Evolutionary conservation across 2,888 invertebrate species (phyloP), one percentile per base, ranked within the genome.

Genomic region (Aleiodes alternator): DNA sequence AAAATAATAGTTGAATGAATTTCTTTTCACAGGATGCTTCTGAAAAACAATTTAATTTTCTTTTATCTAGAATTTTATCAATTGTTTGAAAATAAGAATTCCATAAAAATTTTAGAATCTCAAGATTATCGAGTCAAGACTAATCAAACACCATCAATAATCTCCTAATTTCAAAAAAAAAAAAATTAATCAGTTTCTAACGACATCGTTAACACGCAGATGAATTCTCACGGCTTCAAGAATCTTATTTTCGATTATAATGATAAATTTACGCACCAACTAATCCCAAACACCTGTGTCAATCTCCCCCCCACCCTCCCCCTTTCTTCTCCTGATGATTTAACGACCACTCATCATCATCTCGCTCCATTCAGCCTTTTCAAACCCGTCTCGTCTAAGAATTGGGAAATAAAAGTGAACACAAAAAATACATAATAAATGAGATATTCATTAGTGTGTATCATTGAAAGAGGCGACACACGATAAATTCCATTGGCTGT

Each of bases 361-460:
- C 29, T 16, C 64, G 68, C 14, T 43, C 31, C 51, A 51, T 61
- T 72, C 48, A 53, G 31, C 73, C 48, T 16, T 31, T 9, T 57
- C 16, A 69, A 31, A 31, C 29, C 23, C 48, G 50, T 9, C 69
- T 43, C 5, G 56, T 55, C 34, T 57, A 53, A 57, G 57, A 57
- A 16, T 38, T 72, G 73, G 76, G 68, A 73, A 77, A 78, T 79
- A 79, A 78, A 80, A 80, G 72, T 73, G 79, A 79, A 78, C 76
- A 77, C 23, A 23, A 23, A 59, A 64, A 0, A 43, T 43, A 43
- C 9, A 43, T 64, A 73, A 76, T 79, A 80, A 81, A 82, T 80
- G 82, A 82, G 82, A 78, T 81, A 83, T 87, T 87, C 85, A 85
- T 87, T 87, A 86, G 83, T 83, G 79, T 9, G 43, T 43, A 7